Percentiles rank a stretch among this genome's conserved stretches.
phyloP scores from a whole-genome alignment of 1,140 invertebrate species.

The Pseudachorutes palmiensis region DNA sequence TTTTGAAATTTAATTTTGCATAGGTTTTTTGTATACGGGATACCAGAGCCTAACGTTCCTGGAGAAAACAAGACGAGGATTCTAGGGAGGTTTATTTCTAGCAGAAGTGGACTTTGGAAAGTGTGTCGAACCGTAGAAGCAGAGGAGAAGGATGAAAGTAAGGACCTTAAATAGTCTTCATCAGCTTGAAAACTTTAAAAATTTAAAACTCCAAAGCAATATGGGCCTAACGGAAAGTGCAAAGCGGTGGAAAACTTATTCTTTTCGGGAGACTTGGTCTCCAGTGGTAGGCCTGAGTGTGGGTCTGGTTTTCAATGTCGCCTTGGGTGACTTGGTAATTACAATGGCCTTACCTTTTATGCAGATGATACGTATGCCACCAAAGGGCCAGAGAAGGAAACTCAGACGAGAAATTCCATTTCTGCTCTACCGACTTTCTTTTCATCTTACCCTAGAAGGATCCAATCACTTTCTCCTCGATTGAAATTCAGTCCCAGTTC shows the following conservation, averaged over 20 bases:
- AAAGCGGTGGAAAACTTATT: background rate
- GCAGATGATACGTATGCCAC: too few relatives aligned
- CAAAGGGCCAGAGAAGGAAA: too few relatives aligned
- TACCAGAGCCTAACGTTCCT: background rate
- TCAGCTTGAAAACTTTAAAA: background rate
- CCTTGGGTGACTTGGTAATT: too few relatives aligned
- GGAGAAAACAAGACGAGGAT: background rate
- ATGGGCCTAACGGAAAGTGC: background rate
- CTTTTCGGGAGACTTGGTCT: background rate
- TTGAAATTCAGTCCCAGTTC: too few relatives aligned
- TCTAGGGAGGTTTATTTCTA: background rate
- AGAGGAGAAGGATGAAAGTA: background rate
- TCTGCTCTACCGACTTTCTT: too few relatives aligned
- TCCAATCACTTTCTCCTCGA: too few relatives aligned
- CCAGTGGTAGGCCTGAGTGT: too few relatives aligned
- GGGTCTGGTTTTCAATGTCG: too few relatives aligned
- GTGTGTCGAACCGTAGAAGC: background rate
- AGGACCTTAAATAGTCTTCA: background rate
- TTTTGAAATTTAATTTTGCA: background rate
- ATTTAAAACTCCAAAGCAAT: too few relatives aligned
- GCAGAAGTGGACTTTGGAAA: constrained; percentile 7
- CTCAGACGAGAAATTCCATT: too few relatives aligned
- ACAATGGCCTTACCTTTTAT: too few relatives aligned
- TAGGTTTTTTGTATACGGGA: background rate
- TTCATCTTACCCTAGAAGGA: too few relatives aligned